A percentile compares a stretch with the other conserved stretches of the same genome.
Evolutionary conservation across 2,797 vertebrate species (phyloP).

Genomic region (Remorina albescens): DNA sequence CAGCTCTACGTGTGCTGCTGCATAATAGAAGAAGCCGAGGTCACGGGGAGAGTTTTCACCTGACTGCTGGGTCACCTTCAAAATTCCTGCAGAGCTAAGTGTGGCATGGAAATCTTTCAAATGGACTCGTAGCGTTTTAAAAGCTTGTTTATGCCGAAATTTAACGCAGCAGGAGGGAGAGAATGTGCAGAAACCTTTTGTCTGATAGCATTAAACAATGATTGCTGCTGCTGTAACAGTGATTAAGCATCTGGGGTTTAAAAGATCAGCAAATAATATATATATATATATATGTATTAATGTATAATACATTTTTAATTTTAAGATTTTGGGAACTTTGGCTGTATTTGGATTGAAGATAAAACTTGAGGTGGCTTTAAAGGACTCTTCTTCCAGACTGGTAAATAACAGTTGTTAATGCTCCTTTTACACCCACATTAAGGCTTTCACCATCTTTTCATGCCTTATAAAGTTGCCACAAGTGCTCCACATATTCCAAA

Average conservation of each 20-base stretch:
- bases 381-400: no score
- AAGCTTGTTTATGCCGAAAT: neutral
- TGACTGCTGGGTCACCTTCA: constrained; percentile 47
- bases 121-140: neutral
- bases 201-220: neutral
- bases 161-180: neutral
- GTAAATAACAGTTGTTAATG: no score
- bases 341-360: no score
- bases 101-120: neutral
- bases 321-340: no score
- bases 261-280: neutral
- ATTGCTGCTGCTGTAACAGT: neutral
- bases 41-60: constrained; percentile 22
- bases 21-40: constrained; percentile 35
- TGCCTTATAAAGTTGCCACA: no score
- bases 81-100: constrained; percentile 9
- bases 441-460: no score
- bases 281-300: no score
- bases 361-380: no score
- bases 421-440: no score
- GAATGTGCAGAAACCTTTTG: neutral
- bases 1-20: constrained; percentile 24
- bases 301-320: no score
- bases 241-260: neutral
- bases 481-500: no score